Base-by-base conservation (phyloP, 35 echinoderm and acorn worm genomes). In the Eucidaris tribuloides region DNA sequence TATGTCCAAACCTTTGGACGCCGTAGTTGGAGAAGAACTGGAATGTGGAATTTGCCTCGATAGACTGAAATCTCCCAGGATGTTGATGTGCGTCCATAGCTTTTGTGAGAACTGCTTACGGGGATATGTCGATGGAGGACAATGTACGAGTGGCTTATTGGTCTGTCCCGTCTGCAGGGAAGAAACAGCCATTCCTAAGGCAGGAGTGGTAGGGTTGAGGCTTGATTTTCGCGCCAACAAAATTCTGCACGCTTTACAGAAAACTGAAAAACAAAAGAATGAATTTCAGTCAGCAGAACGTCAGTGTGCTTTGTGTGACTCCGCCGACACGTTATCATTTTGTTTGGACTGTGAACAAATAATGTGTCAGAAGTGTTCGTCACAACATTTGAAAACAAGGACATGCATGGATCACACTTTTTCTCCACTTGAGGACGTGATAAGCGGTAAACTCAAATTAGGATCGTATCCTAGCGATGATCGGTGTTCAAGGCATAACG, bases 151-250 rank as follows among this genome's bases (percentile, higher is more conserved):
- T 74, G 35, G n/a, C 24, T 74, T 19, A 22, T 7, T 74, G 14
- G 9, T 42, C 44, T 74, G 68, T 44, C 68, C 68, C 24, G 44
- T 40, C 1, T 74, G 68, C 44, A 33, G 68, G 5, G 38, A 74
- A 24, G 5, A 11, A 15, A 74, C 68, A 20, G 34, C 24, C 3
- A 38, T 74, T n/a, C 68, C 68, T n/a, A 74, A 44, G 9, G 33
- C 20, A 24, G 68, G 68, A 7, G 37, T 74, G 6, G 37, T 22
- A 1, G 68, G 68, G n/a, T n/a, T 74, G 28, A 44, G 37, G 18
- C 34, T 40, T 17, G 68, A 74, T 36, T 74, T 74, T 44, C 68
- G 68, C 41, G 68, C 68, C 20, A 74, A 74, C 38, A 74, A 74
- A 74, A 33, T 74, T 74, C 68, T 74, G 11, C 7, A 74, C 7